Evolutionary conservation across 92 coral and sea anemone species (phyloP), one percentile per base, ranked within the genome.

Genomic region (Ricordea florida): DNA sequence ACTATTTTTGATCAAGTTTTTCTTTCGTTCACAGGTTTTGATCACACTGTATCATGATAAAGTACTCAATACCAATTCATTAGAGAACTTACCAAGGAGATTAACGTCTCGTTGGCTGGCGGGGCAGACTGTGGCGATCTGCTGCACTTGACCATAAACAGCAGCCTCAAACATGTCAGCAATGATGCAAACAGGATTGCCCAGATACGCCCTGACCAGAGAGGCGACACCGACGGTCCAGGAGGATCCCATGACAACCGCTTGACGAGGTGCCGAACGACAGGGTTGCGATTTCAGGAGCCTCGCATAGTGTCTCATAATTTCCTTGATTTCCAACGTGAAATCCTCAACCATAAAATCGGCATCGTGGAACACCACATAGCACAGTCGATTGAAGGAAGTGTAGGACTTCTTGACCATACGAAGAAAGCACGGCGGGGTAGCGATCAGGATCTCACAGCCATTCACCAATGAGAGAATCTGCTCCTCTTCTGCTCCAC

Each of bases 191-290:
- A 91, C 80, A 34, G 98, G 98, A 40, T 88, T 94, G 1, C 94
- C 97, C 11, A 94, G 84, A 50, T 94, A 94, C 0, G 94, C 97
- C 41, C 84, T 87, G 4, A 87, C 88, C 20, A 94, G 62, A 1
- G 98, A 94, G 7, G 90, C 89, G 24, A 94, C 77, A 1, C 98
- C 98, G 2, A 77, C 65, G 30, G 94, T 91, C 98, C 98, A 94
- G 1, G 89, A 80, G 18, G 87, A 66, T 10, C 94, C 84, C 92
- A 91, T 88, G 70, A 84, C 89, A 17, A 91, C 80, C 44, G 90
- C 66, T 59, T 94, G 98, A 0, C 98, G 71, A 13, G 98, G 97
- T 2, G 94, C 94, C 9, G 71, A 45, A 23, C 97, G 97, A 31
- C 76, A 61, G 21, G 94, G 94, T 30, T 85, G 88, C 16, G 94